Evolutionary conservation across 2,113 vertebrate species (phyloP).

Genomic region (Gnathonemus echidnorhynchus): DNA sequence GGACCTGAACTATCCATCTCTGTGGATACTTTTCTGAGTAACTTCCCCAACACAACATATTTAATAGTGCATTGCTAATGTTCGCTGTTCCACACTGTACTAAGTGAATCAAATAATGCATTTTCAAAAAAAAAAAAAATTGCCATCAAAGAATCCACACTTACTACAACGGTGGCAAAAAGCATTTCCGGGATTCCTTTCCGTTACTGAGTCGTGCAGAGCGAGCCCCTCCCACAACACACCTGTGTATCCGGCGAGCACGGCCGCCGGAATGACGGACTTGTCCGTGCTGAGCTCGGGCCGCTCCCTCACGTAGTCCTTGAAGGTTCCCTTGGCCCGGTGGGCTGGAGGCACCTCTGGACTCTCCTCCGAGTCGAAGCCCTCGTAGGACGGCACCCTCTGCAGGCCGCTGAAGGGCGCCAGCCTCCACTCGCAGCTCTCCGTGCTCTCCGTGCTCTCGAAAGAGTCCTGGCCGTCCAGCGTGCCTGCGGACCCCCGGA

Average conservation of each 20-base stretch:
- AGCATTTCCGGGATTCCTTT: neutral
- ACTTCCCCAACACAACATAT: neutral
- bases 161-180: neutral
- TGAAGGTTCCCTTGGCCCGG: conserved; percentile 98
- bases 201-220: neutral
- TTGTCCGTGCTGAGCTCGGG: conserved; percentile 98
- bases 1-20: too few species aligned
- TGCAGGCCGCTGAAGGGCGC: conserved; percentile 94
- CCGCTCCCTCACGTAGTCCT: conserved; percentile 97
- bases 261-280: conserved; percentile 93
- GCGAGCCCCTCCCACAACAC: neutral
- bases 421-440: conserved; percentile 91
- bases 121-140: neutral
- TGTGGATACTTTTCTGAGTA: too few species aligned
- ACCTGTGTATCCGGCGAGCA: conserved; percentile 98
- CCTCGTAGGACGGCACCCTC: conserved; percentile 94
- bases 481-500: conserved; percentile 65
- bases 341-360: conserved; percentile 77
- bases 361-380: conserved; percentile 96
- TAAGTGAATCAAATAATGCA: neutral
- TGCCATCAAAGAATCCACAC: neutral
- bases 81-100: neutral
- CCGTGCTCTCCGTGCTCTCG: conserved; percentile 94
- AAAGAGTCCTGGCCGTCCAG: conserved; percentile 96
- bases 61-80: neutral